Evolutionary conservation across 2,113 vertebrate species (phyloP), one percentile per base, ranked within the genome.

Genomic region (Malaclemys terrapin): DNA sequence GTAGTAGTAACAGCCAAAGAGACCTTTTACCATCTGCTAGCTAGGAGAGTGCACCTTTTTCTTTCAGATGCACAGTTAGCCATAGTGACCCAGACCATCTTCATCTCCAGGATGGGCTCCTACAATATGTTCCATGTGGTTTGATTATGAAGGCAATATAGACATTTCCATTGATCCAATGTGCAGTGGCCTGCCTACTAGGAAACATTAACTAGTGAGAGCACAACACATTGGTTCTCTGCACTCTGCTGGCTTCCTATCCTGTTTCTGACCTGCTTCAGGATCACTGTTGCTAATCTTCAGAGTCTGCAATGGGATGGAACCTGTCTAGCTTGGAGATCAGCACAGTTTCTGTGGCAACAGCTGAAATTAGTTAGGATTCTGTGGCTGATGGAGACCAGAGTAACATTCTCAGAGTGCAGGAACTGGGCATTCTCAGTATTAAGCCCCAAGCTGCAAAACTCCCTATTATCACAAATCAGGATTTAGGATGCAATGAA

Each of bases 401-500:
- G 8, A 0, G 5, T 52, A 78, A 91, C 95, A 90, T 80, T 53
- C 49, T 80, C 2, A 0, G 0, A 25, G 29, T 11, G 45, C 87
- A 31, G 42, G 87, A 90, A 80, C 35, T 93, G 83, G 90, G 88
- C 90, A 47, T 88, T 94, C 57, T 80, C 4, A 6, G 69, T 57
- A 10, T 87, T 90, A 89, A 83, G 79, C 84, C 24, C 24, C 85
- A 82, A 13, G 76, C 35, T 47, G 38, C 75, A 47, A 5, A 53
- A 25, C 52, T 89, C 82, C 4, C 45, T 17, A 52, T 82, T 69
- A 78, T 10, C 25, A 59, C 11, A 79, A 95, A 62, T 80, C 17
- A 9, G 29, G 25, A 84, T 49, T 45, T 19, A 89, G 81, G 45
- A 62, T 78, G 20, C 2, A 59, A 47, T 62, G 47, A 50, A 82